Evolutionary conservation across 2,797 vertebrate species (phyloP).

Genomic region (Pelobates cultripes): DNA sequence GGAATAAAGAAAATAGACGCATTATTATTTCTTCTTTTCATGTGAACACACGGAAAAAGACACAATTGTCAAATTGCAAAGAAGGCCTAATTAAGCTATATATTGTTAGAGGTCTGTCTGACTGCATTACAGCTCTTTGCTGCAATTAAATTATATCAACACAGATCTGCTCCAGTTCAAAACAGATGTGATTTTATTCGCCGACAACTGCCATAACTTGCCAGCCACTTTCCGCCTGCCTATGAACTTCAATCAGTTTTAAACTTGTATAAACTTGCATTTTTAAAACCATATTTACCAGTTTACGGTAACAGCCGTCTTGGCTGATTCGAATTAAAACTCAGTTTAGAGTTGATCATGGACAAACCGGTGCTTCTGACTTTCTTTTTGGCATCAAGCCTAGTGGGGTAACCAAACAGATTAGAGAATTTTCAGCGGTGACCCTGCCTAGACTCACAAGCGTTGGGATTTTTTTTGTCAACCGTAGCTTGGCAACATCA

Average conservation of each 20-base stretch:
- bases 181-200: constrained; percentile 17
- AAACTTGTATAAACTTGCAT: constrained; percentile 29
- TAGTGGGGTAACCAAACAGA: no score
- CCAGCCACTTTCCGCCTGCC: constrained; percentile 12
- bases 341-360: no score
- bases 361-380: no score
- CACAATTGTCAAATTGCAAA: constrained; percentile 55
- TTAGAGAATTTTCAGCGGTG: no score
- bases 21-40: constrained; percentile 53
- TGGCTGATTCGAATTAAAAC: background rate
- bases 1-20: constrained; percentile 57
- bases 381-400: no score
- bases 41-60: constrained; percentile 46
- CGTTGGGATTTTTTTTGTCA: no score
- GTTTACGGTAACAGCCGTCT: constrained; percentile 7
- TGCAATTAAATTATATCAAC: constrained; percentile 56
- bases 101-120: constrained; percentile 57
- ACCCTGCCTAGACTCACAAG: no score
- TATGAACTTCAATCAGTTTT: background rate
- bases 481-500: no score
- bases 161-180: constrained; percentile 15
- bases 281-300: background rate
- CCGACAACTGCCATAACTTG: constrained; percentile 33
- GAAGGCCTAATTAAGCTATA: constrained; percentile 63
- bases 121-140: constrained; percentile 53